Evolutionary conservation across 1,140 invertebrate genomes (phyloP).

Genomic region (Drosophila virilis): DNA sequence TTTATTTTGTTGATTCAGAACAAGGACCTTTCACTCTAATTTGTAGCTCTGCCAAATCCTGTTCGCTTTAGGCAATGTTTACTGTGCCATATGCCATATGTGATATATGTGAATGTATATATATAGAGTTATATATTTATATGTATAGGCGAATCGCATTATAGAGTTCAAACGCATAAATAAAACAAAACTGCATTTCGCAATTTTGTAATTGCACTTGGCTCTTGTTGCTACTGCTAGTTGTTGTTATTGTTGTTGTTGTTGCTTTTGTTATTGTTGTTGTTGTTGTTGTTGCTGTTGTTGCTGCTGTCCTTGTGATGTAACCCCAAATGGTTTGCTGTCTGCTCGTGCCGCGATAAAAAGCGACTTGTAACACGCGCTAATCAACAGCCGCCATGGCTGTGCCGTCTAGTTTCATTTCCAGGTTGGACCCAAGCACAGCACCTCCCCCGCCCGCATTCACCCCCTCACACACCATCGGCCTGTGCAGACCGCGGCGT

Average conservation of each 20-base stretch:
- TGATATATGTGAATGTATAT: not conserved
- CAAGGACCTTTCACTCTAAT: not conserved
- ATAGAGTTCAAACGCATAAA: slow-evolving; percentile 36
- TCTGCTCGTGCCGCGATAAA: slow-evolving; percentile 71
- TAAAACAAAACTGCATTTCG: slow-evolving; percentile 39
- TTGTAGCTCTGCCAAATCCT: no score
- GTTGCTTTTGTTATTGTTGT: slow-evolving; percentile 5
- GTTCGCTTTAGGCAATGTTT: not conserved
- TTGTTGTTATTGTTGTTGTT: slow-evolving; percentile 22
- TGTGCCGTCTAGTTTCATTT: slow-evolving; percentile 34
- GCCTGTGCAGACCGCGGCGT: not conserved
- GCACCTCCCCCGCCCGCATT: not conserved
- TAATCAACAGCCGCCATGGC: slow-evolving; percentile 56
- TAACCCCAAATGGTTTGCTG: slow-evolving; percentile 61
- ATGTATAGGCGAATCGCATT: not conserved
- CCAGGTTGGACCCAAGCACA: not conserved
- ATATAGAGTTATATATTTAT: not conserved
- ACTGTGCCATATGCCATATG: slow-evolving; percentile 11
- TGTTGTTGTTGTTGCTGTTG: slow-evolving; percentile 28
- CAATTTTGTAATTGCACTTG: slow-evolving; percentile 58
- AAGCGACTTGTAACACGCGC: slow-evolving; percentile 65
- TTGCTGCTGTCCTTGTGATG: slow-evolving; percentile 58
- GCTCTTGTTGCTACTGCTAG: not conserved
- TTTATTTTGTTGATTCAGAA: no score
- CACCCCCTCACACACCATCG: not conserved